These are phyloP conservation scores for Philaethria dido DNA, from an alignment of 2,888 invertebrate genomes.

Conservation along the genomic window DNA sequence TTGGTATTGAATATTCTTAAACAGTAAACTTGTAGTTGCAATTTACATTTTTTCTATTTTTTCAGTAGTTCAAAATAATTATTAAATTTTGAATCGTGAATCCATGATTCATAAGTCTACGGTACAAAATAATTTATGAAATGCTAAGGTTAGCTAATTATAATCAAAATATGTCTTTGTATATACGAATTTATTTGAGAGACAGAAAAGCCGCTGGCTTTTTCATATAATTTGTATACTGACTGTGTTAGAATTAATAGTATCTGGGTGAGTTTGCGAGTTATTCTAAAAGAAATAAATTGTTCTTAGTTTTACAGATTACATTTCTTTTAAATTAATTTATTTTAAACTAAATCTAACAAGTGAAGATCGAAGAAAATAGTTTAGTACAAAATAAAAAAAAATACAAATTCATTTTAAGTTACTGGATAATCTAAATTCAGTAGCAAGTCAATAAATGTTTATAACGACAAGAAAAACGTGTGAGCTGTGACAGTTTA, in stretches of 20 bases:
- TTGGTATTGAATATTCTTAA: too few relatives aligned
- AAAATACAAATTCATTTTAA: background rate
- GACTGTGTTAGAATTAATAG: background rate
- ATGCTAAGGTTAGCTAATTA: too few relatives aligned
- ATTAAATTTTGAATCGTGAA: too few relatives aligned
- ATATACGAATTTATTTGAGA: background rate
- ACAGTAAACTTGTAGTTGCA: too few relatives aligned
- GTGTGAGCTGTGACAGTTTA: constrained; percentile 51
- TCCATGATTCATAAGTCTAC: too few relatives aligned
- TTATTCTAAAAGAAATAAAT: background rate
- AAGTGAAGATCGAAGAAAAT: background rate
- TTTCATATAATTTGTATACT: background rate
- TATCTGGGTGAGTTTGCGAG: background rate
- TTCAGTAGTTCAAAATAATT: too few relatives aligned
- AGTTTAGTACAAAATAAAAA: background rate
- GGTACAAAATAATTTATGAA: too few relatives aligned
- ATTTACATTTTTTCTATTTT: too few relatives aligned
- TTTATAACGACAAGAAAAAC: constrained; percentile 38
- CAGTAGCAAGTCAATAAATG: constrained; percentile 21
- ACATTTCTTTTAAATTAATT: background rate
- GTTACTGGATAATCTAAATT: background rate
- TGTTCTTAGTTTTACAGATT: background rate
- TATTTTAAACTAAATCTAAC: background rate
- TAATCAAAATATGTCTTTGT: too few relatives aligned
- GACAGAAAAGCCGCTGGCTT: background rate